Conservation (phyloP, 2,797 vertebrate genomes). For the Chromis chromis region DNA sequence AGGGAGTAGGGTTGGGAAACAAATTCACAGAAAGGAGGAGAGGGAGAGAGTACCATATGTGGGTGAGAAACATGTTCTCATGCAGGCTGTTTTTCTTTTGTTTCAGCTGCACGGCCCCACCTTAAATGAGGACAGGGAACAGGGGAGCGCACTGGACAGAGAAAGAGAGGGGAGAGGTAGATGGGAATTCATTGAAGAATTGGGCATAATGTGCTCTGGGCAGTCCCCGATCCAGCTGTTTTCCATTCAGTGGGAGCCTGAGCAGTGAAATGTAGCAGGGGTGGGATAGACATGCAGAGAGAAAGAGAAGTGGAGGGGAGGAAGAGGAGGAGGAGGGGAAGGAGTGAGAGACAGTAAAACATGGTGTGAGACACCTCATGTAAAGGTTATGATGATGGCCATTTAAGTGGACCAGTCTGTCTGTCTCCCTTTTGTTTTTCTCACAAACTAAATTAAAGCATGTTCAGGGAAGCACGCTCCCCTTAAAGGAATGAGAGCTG, state of each 20-base stretch:
- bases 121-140: constrained; percentile 81
- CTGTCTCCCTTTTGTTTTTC: constrained; percentile 27
- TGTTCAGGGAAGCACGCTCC: constrained; percentile 12
- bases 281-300: constrained; percentile 62
- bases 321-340: constrained; percentile 39
- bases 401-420: constrained; percentile 28
- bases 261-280: constrained; percentile 72
- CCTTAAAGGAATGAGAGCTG: constrained; percentile 2
- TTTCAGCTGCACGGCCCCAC: constrained; percentile 83
- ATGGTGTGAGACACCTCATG: constrained; percentile 63
- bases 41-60: constrained; percentile 81
- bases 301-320: constrained; percentile 34
- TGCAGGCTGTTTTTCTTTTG: constrained; percentile 83
- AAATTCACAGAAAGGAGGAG: constrained; percentile 74
- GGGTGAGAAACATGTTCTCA: constrained; percentile 83
- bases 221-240: constrained; percentile 82
- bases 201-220: constrained; percentile 82
- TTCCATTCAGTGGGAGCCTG: constrained; percentile 81
- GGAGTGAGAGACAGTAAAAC: constrained; percentile 54
- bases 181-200: constrained; percentile 81
- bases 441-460: neutral
- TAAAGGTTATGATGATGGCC: constrained; percentile 61
- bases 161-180: constrained; percentile 75
- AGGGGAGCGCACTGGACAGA: constrained; percentile 77
- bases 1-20: constrained; percentile 81